Percentiles rank a stretch among this genome's conserved stretches.
These are phyloP conservation scores for Mus minutoides DNA, from an alignment of 2,797 vertebrate species.

Conservation along the genomic window DNA sequence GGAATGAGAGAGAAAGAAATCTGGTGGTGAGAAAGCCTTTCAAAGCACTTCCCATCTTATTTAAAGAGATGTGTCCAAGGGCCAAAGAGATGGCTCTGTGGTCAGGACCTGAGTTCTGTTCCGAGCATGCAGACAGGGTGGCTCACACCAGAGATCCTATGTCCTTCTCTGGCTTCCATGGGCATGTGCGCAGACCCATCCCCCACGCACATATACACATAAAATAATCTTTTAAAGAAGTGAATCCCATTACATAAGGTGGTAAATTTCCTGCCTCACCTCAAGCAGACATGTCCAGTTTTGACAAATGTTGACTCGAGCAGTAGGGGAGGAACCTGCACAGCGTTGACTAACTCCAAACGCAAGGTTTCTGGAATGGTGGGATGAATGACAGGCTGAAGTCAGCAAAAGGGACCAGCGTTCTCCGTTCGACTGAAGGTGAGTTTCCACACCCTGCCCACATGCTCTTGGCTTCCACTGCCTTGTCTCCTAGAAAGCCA, in stretches of 20 bases:
- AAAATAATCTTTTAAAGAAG: background rate
- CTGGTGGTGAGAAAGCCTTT: background rate
- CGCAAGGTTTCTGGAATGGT: background rate
- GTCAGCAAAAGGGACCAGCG: background rate
- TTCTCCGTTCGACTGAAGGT: background rate
- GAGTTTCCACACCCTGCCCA: background rate
- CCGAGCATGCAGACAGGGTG: background rate
- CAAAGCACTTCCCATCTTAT: background rate
- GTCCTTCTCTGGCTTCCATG: background rate
- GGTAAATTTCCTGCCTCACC: background rate
- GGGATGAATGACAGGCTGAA: conserved; percentile 1
- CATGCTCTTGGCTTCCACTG: background rate
- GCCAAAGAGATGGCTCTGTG: background rate
- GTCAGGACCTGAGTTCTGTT: background rate
- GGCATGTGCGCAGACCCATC: background rate
- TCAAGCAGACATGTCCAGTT: background rate
- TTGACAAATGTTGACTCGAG: background rate
- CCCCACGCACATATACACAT: background rate
- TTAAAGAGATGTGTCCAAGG: background rate
- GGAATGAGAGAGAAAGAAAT: background rate
- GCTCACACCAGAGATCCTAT: background rate
- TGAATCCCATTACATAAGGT: background rate
- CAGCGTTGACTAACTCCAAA: background rate
- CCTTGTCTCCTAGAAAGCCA: background rate
- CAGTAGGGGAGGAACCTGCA: background rate